These are phyloP conservation scores for Pteruthius melanotis DNA, from an alignment of 2,113 vertebrate species.

Conservation along the genomic window DNA sequence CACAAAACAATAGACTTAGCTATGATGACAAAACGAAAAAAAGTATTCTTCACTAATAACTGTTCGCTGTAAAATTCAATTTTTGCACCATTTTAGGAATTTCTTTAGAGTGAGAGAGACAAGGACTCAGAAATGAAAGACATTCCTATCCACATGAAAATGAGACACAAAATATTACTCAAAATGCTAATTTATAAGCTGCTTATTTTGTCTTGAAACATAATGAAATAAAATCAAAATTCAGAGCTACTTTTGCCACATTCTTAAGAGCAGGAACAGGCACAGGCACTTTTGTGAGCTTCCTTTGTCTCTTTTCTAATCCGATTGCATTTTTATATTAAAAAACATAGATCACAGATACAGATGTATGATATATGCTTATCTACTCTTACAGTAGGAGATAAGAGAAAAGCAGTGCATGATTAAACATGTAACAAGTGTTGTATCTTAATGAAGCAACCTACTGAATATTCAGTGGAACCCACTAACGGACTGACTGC, in stretches of 20 bases:
- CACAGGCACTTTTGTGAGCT: background rate
- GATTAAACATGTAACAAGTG: constrained; percentile 42
- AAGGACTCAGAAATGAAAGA: constrained; percentile 32
- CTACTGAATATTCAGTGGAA: constrained; percentile 45
- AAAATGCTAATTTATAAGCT: constrained; percentile 62
- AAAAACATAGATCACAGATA: background rate
- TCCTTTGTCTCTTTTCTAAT: constrained; percentile 4
- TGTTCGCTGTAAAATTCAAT: background rate
- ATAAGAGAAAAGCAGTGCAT: constrained; percentile 15
- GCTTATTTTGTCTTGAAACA: constrained; percentile 35
- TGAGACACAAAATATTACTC: constrained; percentile 59
- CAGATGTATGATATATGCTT: background rate
- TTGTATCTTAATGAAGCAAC: constrained; percentile 26
- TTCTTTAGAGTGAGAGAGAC: constrained; percentile 20
- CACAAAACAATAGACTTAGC: background rate
- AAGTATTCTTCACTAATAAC: background rate
- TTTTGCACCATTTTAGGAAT: constrained; percentile 13
- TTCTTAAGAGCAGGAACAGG: background rate
- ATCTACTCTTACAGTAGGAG: background rate
- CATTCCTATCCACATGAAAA: constrained; percentile 29
- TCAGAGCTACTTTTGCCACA: constrained; percentile 6
- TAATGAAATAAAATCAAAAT: constrained; percentile 27
- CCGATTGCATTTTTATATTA: background rate
- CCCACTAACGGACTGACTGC: background rate
- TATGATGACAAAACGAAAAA: background rate